A percentile compares a stretch with the other conserved stretches of the same genome.
phyloP scores from a whole-genome alignment of 2,113 vertebrate genomes.

The Pelobates fuscus region DNA sequence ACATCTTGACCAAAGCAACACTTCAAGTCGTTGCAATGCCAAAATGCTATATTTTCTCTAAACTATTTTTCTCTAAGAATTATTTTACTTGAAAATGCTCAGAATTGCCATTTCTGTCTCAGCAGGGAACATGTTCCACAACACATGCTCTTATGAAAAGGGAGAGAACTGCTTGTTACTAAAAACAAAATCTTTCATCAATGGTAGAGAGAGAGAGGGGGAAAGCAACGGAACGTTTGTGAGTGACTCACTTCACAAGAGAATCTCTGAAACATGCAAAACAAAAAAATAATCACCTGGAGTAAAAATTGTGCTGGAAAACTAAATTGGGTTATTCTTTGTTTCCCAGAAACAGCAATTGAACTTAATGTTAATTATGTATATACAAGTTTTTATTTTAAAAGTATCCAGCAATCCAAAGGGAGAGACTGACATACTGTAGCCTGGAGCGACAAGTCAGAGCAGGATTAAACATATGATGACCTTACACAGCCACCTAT shows the following conservation, averaged over 20 bases:
- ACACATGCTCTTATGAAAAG: background rate
- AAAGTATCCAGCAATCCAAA: too few species aligned
- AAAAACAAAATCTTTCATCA: background rate
- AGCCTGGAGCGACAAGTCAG: too few species aligned
- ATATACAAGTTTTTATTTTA: too few species aligned
- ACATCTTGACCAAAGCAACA: background rate
- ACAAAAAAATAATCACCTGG: background rate
- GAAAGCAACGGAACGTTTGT: background rate
- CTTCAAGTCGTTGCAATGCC: background rate
- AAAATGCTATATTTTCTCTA: background rate
- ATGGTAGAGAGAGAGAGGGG: background rate
- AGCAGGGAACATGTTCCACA: conserved; percentile 20
- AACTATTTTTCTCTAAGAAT: background rate
- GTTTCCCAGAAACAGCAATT: too few species aligned
- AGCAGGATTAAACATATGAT: too few species aligned
- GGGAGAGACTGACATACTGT: too few species aligned
- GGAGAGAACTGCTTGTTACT: background rate
- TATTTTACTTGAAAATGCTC: conserved; percentile 7
- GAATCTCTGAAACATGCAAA: background rate
- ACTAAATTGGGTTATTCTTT: too few species aligned
- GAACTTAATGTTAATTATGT: too few species aligned
- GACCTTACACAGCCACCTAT: too few species aligned
- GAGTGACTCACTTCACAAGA: background rate
- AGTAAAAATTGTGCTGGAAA: background rate
- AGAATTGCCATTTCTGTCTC: conserved; percentile 27